A percentile compares a stretch with the other conserved stretches of the same genome.
Evolutionary conservation across 2,888 invertebrate genomes (phyloP).

Genomic region (Lasioglossum calceatum): DNA sequence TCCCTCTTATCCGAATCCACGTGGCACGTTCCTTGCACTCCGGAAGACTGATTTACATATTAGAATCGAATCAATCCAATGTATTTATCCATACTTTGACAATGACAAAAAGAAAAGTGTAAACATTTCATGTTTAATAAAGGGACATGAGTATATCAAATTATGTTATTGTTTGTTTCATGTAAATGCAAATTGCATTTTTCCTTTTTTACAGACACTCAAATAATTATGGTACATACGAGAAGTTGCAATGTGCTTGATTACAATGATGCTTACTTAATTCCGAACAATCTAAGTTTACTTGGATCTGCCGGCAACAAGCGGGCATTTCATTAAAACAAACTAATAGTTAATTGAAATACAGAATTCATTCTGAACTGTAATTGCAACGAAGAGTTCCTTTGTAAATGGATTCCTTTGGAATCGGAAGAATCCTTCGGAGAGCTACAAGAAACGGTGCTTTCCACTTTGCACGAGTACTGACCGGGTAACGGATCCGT

Average conservation of each 20-base stretch:
- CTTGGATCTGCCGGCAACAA: neutral
- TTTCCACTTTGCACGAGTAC: neutral
- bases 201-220: too few species aligned
- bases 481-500: neutral
- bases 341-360: neutral
- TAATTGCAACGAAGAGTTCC: neutral
- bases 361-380: neutral
- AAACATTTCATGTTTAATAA: too few species aligned
- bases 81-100: too few species aligned
- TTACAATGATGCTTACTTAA: neutral
- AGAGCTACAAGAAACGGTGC: neutral
- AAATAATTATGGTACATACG: neutral
- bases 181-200: neutral
- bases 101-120: too few species aligned
- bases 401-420: neutral
- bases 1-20: neutral
- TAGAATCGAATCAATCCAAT: neutral
- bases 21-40: neutral
- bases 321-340: neutral
- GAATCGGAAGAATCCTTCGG: neutral
- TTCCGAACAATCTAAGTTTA: neutral
- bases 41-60: neutral
- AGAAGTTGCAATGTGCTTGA: neutral
- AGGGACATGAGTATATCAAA: too few species aligned
- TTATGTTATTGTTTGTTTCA: too few species aligned